A percentile compares a stretch with the other conserved stretches of the same genome.
phyloP scores from a whole-genome alignment of 2,888 invertebrate species.

The Polymixis lichenea region DNA sequence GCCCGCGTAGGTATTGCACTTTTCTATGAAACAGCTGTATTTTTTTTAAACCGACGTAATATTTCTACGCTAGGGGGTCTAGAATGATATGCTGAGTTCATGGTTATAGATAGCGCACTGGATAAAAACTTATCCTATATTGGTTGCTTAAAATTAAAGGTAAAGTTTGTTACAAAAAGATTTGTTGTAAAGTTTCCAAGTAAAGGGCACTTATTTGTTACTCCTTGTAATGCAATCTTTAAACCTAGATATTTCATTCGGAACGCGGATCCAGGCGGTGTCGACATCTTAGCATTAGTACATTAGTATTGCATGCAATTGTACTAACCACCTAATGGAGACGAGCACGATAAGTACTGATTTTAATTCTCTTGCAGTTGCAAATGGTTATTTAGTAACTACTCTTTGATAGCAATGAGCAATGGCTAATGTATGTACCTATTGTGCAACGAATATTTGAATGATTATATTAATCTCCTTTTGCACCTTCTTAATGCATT shows the following conservation, averaged over 20 bases:
- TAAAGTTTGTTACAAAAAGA: slow-evolving; percentile 10
- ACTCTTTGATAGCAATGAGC: slow-evolving; percentile 25
- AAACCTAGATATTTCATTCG: slow-evolving; percentile 49
- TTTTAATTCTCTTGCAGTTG: slow-evolving; percentile 50
- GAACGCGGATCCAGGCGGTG: slow-evolving; percentile 40
- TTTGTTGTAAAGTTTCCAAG: slow-evolving; percentile 16
- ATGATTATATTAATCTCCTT: slow-evolving; percentile 2
- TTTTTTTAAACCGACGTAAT: too few species aligned
- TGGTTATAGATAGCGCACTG: too few species aligned
- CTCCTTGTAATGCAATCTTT: slow-evolving; percentile 33
- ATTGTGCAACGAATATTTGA: slow-evolving; percentile 34
- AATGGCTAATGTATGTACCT: slow-evolving; percentile 5
- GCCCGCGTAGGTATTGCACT: too few species aligned
- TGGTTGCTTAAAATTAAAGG: neutral
- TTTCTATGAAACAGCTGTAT: too few species aligned
- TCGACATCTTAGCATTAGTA: slow-evolving; percentile 39
- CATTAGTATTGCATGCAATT: slow-evolving; percentile 52
- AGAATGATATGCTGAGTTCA: too few species aligned
- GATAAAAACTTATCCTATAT: too few species aligned
- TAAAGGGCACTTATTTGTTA: slow-evolving; percentile 48
- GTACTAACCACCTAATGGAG: slow-evolving; percentile 42
- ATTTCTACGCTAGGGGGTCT: too few species aligned
- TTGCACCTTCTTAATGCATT: neutral
- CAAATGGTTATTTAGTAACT: slow-evolving; percentile 45
- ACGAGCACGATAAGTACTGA: slow-evolving; percentile 44